A percentile compares a stretch with the other conserved stretches of the same genome.
Evolutionary conservation across 37 sponge, comb jelly and placozoan species (phyloP).

Genomic region (Hexactinellida sp.): DNA sequence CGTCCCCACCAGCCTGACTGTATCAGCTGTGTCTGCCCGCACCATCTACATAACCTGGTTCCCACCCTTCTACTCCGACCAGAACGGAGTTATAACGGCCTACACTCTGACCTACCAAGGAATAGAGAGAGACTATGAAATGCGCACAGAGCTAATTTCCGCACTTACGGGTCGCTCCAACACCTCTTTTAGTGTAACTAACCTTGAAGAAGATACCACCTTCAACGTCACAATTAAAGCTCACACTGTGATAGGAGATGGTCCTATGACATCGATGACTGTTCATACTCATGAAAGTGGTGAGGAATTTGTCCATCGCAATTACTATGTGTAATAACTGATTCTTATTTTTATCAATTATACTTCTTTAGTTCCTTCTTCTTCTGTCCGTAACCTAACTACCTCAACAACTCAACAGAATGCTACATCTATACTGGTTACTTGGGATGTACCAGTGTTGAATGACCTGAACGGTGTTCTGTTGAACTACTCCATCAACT

Average conservation of each 20-base stretch:
- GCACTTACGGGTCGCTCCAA: neutral
- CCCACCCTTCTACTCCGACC: neutral
- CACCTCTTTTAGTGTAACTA: neutral
- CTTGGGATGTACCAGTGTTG: neutral
- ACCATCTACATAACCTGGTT: neutral
- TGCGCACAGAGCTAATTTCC: neutral
- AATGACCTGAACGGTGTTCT: slow-evolving; percentile 8
- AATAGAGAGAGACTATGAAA: neutral
- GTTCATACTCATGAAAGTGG: neutral
- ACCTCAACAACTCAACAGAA: neutral
- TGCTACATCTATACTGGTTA: neutral
- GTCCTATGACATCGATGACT: neutral
- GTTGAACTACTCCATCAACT: neutral
- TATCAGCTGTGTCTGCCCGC: neutral
- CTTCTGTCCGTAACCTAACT: neutral
- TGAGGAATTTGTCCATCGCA: neutral
- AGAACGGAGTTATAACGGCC: neutral
- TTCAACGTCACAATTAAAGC: neutral
- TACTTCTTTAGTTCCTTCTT: neutral
- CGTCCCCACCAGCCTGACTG: neutral
- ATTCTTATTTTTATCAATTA: neutral
- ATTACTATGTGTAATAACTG: neutral
- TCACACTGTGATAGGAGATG: neutral
- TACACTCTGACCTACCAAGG: slow-evolving; percentile 13
- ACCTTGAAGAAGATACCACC: neutral